phyloP scores from a whole-genome alignment of 2,113 vertebrate species.

The Triplophysa dalaica region DNA sequence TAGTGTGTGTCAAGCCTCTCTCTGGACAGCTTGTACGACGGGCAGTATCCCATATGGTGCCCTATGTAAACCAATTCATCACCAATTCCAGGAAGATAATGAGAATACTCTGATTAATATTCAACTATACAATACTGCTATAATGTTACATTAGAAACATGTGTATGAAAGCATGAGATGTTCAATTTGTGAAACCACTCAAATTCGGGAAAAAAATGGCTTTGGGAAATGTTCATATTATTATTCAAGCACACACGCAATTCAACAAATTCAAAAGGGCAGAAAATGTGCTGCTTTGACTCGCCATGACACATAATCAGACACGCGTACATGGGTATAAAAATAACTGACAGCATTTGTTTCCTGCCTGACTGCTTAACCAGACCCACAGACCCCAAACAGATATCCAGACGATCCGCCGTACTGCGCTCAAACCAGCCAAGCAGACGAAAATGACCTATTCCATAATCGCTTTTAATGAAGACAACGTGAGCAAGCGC shows the following conservation, averaged over 20 bases:
- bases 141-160: not conserved
- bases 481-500: conserved; percentile 66
- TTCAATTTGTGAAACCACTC: not conserved
- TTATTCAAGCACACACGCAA: not conserved
- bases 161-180: not conserved
- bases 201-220: not conserved
- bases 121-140: not conserved
- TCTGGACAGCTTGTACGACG: conserved; percentile 46
- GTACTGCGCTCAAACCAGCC: conserved; percentile 55
- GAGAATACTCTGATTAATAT: not conserved
- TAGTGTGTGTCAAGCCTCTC: conserved; percentile 54
- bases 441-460: conserved; percentile 70
- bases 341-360: conserved; percentile 61
- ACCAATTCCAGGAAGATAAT: conserved; percentile 47
- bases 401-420: conserved; percentile 53
- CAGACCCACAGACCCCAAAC: conserved; percentile 48
- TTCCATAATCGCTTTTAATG: conserved; percentile 74
- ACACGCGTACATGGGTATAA: conserved; percentile 59
- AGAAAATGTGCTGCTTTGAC: conserved; percentile 51
- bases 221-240: not conserved
- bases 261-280: conserved; percentile 46
- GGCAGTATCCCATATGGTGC: conserved; percentile 54
- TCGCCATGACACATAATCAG: conserved; percentile 56
- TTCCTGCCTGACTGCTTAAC: conserved; percentile 60
- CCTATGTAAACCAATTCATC: conserved; percentile 50